Base-by-base conservation (phyloP, 2,113 vertebrate genomes). In the Cheilinus undulatus region DNA sequence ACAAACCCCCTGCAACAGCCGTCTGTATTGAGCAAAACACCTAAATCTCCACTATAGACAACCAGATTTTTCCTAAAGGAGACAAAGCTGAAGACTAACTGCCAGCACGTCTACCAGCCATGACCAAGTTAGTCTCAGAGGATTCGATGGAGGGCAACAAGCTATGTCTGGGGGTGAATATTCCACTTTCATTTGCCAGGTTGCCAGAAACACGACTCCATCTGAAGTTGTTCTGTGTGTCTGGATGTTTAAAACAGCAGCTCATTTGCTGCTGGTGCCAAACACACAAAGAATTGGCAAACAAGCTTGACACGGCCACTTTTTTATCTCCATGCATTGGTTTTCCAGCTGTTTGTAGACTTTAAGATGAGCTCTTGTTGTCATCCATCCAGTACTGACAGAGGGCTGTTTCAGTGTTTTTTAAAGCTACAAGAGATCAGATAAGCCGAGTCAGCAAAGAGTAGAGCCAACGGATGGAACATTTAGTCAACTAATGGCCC, bases 161-260 rank as follows among this genome's bases (percentile, higher is more conserved):
- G 50, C 15, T 49, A 26, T 17, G 11, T 20, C 0, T 2, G 19
- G 20, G 58, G 28, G 20, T n/a, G 62, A 58, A 59, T 58, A 57
- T 73, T 73, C 69, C 42, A 49, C 10, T 48, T 30, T 1, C 0
- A 32, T 13, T n/a, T 14, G 30, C 65, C 51, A 76, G 49, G 11
- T 28, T 22, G 3, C 27, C 19, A 15, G 17, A 60, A 53, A 46
- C 50, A 45, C 1, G 5, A 42, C 40, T 62, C 23, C 42, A 24
- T 30, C 20, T 23, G 34, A 14, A 28, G 26, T 7, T 58, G 4
- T 45, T 66, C 20, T 1, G 3, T 32, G 52, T 40, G 4, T 19
- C 24, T 28, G 34, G 36, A 52, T 42, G 23, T 52, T 3, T 43
- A 17, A 40, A 64, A 64, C 19, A 14, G 8, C 49, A 27, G 14